Conservation (phyloP, 2,113 vertebrate genomes). For the Seriola aureovittata region DNA sequence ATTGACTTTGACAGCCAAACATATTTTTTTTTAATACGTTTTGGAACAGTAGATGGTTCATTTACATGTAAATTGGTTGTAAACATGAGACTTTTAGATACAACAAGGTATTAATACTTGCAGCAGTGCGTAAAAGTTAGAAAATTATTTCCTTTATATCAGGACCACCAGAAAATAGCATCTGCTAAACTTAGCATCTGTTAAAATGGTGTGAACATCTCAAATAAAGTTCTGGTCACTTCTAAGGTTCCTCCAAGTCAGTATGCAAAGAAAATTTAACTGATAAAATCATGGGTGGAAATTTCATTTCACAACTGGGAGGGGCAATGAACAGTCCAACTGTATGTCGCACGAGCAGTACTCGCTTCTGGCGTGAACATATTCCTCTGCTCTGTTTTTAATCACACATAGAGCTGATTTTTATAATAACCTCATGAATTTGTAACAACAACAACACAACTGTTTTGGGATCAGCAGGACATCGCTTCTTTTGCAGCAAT, state of each 20-base stretch:
- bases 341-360: too few relatives aligned
- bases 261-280: too few relatives aligned
- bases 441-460: too few relatives aligned
- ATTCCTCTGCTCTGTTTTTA: too few relatives aligned
- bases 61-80: constrained; percentile 31
- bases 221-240: not conserved
- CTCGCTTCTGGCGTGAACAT: too few relatives aligned
- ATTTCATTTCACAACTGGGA: too few relatives aligned
- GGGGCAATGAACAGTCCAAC: too few relatives aligned
- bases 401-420: too few relatives aligned
- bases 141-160: not conserved
- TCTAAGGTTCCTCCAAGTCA: not conserved
- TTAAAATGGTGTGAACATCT: not conserved
- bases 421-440: too few relatives aligned
- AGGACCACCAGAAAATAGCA: not conserved
- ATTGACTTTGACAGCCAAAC: not conserved
- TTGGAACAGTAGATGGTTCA: constrained; percentile 3
- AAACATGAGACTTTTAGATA: constrained; percentile 12
- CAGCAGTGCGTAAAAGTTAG: not conserved
- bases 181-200: not conserved
- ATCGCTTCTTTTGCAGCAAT: too few relatives aligned
- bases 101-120: not conserved
- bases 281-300: too few relatives aligned
- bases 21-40: not conserved
- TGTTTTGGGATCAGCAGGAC: too few relatives aligned